Base-by-base conservation (phyloP, 2,797 vertebrate species). In the Prunella strophiata region DNA sequence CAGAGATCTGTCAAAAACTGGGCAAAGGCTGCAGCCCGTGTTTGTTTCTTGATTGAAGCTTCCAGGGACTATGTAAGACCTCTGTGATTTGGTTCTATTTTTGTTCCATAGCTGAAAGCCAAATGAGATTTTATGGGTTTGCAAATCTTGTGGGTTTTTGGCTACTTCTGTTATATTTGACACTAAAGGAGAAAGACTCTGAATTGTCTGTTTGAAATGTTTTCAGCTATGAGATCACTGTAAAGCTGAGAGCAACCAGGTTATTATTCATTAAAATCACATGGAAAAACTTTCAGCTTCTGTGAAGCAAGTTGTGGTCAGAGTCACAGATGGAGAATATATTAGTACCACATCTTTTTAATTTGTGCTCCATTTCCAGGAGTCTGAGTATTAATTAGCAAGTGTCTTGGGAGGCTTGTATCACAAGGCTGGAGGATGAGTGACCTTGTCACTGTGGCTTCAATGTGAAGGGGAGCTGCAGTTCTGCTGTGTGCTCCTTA, bases 61-160 rank as follows among this genome's bases (percentile, higher is more conserved):
- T 70, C 61, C 29, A n/a, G 66, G 72, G 72, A 70, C 72, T 95
- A 9, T 67, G 18, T 16, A 52, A 75, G 76, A 92, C 54, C 47
- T 93, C 61, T 92, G 91, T 89, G 94, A 86, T 92, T 89, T 88
- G 58, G 18, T 94, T 96, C 87, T 95, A 73, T 88, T 97, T 95
- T 95, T 86, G 29, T 80, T 91, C 78, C 26, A 3, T 66, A 76
- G 43, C 51, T 89, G 92, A 78, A 78, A 84, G 59, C 82, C 85
- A 89, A 94, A 76, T 36, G 25, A 0, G 3, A 83, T 86, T 91
- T 95, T 92, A 89, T 66, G 59, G 62, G 36, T 89, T 93, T 94
- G 62, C 38, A 89, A 81, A 89, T 81, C 57, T 77, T 91, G 40
- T 5, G 32, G 47, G 51, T 73, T 91, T 80, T 88, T 93, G 93